Evolutionary conservation across 2,113 vertebrate species (phyloP), one percentile per base, ranked within the genome.

Genomic region (Dicerorhinus sumatrensis): DNA sequence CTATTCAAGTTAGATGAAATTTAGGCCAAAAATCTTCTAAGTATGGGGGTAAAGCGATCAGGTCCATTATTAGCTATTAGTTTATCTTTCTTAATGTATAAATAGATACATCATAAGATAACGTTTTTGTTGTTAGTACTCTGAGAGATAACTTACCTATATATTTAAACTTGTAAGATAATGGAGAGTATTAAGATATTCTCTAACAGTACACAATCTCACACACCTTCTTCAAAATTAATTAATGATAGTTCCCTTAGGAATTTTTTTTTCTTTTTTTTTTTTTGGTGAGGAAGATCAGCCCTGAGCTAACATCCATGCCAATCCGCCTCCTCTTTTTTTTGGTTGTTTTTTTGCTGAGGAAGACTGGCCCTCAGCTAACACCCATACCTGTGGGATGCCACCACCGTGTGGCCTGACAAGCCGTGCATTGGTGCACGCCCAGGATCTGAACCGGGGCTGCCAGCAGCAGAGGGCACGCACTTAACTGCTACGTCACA

Each of bases 1-100:
- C 36, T 42, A 77, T 82, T 82, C 82, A 77, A 91, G 42, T n/a
- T 89, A 42, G 33, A 83, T 91, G 25, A 96, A 63, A 84, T 90
- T 72, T 73, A 81, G 67, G 36, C 23, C 73, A 36, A 86, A 86
- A 60, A n/a, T 18, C 18, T 31, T 13, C 82, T 70, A 87, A 94
- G 80, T 23, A 81, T 4, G 14, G 33, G 42, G 9, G 1, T 51
- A n/a, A n/a, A 48, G 16, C 39, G 6, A 42, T 85, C 33, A 36
- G 36, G 39, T 80, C 63, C 72, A 46, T 48, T 65, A 89, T 18
- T 85, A 86, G 42, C 5, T 84, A 77, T 27, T 27, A 31, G 13
- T 25, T 65, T 63, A 86, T 56, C 60, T 48, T 75, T 93, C 51
- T 70, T 54, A 51, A 54, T 48, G 20, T 51, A 29, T 83, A 89